These are phyloP conservation scores for Paralichthys olivaceus DNA, from an alignment of 2,113 vertebrate species.

Conservation along the genomic window DNA sequence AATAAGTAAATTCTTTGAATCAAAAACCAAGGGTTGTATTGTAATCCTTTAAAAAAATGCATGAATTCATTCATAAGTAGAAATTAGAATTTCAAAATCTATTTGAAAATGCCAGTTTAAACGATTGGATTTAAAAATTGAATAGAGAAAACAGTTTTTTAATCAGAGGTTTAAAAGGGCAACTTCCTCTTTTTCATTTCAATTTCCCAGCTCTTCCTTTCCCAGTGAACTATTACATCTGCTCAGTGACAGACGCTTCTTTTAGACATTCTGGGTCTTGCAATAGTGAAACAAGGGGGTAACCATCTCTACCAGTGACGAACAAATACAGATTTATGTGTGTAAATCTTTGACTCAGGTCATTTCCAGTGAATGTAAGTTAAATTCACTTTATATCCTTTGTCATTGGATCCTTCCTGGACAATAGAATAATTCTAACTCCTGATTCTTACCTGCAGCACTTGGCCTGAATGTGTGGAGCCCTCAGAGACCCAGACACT, in stretches of 20 bases:
- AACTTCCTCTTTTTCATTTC: neutral
- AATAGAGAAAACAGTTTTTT: neutral
- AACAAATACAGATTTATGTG: too few species aligned
- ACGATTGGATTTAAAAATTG: neutral
- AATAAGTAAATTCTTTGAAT: too few species aligned
- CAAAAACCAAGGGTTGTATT: too few species aligned
- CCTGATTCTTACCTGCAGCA: conserved; percentile 20
- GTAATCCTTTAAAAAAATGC: neutral
- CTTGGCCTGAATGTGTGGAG: conserved; percentile 44
- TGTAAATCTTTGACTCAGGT: too few species aligned
- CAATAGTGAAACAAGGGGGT: neutral
- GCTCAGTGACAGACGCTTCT: neutral
- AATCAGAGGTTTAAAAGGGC: neutral
- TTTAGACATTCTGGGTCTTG: neutral
- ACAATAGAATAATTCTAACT: too few species aligned
- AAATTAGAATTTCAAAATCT: neutral
- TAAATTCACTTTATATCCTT: too few species aligned
- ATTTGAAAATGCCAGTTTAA: neutral
- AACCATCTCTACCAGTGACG: too few species aligned
- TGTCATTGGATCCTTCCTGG: too few species aligned
- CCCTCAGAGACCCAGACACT: conserved; percentile 38
- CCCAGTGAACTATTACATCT: neutral
- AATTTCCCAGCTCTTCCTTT: neutral
- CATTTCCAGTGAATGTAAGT: too few species aligned
- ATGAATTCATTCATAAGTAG: neutral